phyloP scores from a whole-genome alignment of 2,888 invertebrate species.

The Trachelus iudaicus region DNA sequence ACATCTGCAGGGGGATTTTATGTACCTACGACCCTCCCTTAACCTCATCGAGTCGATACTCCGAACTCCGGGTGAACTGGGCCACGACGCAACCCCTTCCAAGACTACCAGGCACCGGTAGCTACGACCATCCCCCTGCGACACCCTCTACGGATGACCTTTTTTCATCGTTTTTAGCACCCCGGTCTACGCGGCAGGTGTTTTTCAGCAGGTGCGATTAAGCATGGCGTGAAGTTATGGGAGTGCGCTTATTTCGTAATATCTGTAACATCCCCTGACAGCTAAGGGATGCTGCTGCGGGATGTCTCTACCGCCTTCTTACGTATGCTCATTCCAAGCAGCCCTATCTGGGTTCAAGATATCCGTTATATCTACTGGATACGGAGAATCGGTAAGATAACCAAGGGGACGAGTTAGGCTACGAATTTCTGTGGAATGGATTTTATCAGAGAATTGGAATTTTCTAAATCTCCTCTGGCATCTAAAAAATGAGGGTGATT shows the following conservation, averaged over 20 bases:
- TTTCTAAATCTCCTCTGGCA: not conserved
- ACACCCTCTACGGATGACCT: not conserved
- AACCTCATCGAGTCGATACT: not conserved
- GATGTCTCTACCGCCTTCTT: not conserved
- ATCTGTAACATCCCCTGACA: not conserved
- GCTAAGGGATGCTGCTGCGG: not conserved
- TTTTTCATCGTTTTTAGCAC: not conserved
- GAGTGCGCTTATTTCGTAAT: not conserved
- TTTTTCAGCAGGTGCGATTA: slow-evolving; percentile 6
- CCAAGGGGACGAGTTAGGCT: not conserved
- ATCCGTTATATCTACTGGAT: not conserved
- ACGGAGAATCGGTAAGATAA: not conserved
- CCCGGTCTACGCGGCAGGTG: not conserved
- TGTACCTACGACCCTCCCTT: not conserved
- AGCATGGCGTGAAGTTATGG: not conserved
- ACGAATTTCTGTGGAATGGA: not conserved
- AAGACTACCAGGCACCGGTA: not conserved
- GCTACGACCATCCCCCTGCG: not conserved
- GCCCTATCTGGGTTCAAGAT: not conserved
- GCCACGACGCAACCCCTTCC: not conserved
- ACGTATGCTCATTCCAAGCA: not conserved
- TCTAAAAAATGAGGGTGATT: not conserved
- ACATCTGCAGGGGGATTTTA: not conserved
- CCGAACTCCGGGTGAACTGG: not conserved
- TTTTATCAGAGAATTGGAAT: not conserved